Base-by-base conservation (phyloP, 2,888 invertebrate genomes). In the Drosophila algonquin region DNA sequence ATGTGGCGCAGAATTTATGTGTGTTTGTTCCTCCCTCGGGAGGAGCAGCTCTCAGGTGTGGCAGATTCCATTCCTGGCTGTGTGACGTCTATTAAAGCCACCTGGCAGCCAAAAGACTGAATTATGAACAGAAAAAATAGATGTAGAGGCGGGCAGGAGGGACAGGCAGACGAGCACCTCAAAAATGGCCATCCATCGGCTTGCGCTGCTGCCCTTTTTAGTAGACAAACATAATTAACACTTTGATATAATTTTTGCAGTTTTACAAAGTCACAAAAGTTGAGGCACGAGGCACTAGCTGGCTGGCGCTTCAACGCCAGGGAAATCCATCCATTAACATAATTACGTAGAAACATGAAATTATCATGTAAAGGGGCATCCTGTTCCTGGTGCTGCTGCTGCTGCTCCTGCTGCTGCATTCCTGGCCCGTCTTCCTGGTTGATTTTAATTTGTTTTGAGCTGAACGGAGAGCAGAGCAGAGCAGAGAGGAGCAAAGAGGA, bases 371-470 rank as follows among this genome's bases (percentile, higher is more conserved):
- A 69, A 74, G 48, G 47, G 73, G 78, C 75, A 85, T 69, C 63
- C 73, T 72, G 80, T 58, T 51, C 58, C 52, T 32, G n/a, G n/a
- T n/a, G 32, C 44, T 21, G 24, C 8, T 12, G 7, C 35, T 12
- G 59, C 35, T 18, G 35, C 12, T 55, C 24, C 54, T 35, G 48
- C 69, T 60, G 55, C 63, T 65, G 75, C 53, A 59, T 59, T 65
- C 52, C 63, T 51, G 60, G 24, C 18, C 40, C 21, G 52, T 65
- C 67, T 73, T 76, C 47, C 79, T 75, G 85, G 57, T 73, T 84
- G 85, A 87, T 82, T 87, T 84, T 84, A 85, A 87, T 85, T 87
- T 85, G 85, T 82, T 80, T 80, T 84, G 76, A 79, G 62, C 75
- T 45, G 55, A 63, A 63, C 50, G 30, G 59, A 63, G 48, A 57